Evolutionary conservation across 2,888 invertebrate genomes (phyloP).

Genomic region (Limnephilus rhombicus): DNA sequence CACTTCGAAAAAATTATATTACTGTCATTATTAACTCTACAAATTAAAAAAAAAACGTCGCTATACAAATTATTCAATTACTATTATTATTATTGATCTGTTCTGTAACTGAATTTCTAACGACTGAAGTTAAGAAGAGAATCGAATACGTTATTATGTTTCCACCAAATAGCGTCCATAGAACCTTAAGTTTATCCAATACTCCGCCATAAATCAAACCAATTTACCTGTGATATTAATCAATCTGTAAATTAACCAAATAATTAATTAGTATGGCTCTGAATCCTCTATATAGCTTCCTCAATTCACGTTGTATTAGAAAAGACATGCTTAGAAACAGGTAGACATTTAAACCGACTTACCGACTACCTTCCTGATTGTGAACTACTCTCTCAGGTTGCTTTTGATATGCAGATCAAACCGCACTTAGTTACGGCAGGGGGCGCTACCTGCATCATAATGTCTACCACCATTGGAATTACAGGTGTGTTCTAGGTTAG

Average conservation of each 20-base stretch:
- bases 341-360: not conserved
- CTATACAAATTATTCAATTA: no score
- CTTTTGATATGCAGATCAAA: conserved; percentile 22
- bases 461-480: not conserved
- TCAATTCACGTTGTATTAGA: not conserved
- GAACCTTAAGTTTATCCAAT: not conserved
- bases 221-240: not conserved
- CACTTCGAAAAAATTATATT: no score
- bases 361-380: not conserved
- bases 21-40: no score
- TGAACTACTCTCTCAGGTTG: not conserved
- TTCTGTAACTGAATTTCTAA: no score
- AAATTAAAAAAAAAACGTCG: no score
- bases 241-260: not conserved
- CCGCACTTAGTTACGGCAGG: not conserved
- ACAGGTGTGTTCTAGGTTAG: not conserved
- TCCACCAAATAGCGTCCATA: no score
- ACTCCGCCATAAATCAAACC: not conserved
- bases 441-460: not conserved
- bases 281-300: not conserved
- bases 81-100: no score
- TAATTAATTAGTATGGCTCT: not conserved
- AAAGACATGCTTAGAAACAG: not conserved
- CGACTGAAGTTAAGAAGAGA: no score
- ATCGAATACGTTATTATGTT: no score